Base-by-base conservation (phyloP, 2,113 vertebrate genomes). In the Chitala chitala region DNA sequence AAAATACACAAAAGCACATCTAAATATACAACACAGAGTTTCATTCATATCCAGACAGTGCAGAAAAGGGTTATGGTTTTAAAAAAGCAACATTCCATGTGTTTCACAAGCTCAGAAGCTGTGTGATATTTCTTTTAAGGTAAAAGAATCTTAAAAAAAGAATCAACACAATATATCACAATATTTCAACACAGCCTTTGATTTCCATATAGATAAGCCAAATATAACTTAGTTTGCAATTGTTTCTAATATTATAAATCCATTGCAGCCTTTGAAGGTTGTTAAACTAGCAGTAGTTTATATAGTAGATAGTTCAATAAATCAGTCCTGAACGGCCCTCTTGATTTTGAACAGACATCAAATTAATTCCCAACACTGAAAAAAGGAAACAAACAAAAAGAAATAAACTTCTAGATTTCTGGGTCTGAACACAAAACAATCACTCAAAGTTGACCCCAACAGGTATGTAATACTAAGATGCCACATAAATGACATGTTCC, bases 1-100 rank as follows among this genome's bases (percentile, higher is more conserved):
- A 91, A 88, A 92, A 89, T 93, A 96, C 94, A 94, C 94, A 90
- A 85, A 93, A 96, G 89, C 92, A 93, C 90, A 90, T 93, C 85
- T 91, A 90, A 86, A 86, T 90, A 90, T 90, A 95, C 91, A 93
- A 85, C 87, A 93, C 88, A 89, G 89, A 87, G 89, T 89, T 91
- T 94, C 86, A 89, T 93, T 95, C 90, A 91, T 91, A 92, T 91
- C 92, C 90, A 91, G 89, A 87, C 90, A 95, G 92, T 93, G 93
- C 93, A 94, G 90, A 92, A 93, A 91, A 91, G 83, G 84, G 91
- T 89, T 68, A 70, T 84, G n/a, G n/a, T 44, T 64, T 86, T 82
- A 83, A 84, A 87, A 91, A 90, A 94, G 87, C 87, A 91, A 92
- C 87, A 91, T 92, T 92, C 90, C 87, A 83, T 87, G 87, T 72